Evolutionary conservation across 2,113 vertebrate genomes (phyloP), one percentile per base, ranked within the genome.

Genomic region (Calonectris borealis): DNA sequence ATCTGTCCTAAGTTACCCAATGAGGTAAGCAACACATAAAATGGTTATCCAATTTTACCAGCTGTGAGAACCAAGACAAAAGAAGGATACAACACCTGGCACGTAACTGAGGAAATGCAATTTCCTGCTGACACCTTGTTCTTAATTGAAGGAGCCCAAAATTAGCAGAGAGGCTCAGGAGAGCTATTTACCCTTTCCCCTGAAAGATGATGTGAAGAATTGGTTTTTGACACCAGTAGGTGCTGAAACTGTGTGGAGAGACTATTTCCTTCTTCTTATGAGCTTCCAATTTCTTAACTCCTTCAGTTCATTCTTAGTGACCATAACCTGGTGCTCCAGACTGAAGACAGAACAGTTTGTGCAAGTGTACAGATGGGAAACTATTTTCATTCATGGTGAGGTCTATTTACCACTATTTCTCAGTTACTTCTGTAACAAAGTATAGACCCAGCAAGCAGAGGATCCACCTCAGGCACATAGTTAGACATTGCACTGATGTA

Each of bases 291-390:
- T 61, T 42, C 48, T 72, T 71, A 60, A 64, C 3, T n/a, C 51
- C 11, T 44, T 36, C 40, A 88, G 31, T 34, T 88, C 21, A 22
- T 34, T 44, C 46, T 73, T 44, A 34, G 17, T 49, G 27, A 49
- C 12, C 48, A 9, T 16, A 83, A 76, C 58, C 12, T 9, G 6
- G 14, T 57, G 31, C 51, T 77, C 34, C 49, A 57, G 32, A 31
- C 34, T 4, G 1, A 80, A 54, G 32, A 9, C 64, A 73, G 55
- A 81, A 55, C 57, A 57, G 25, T 69, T 68, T 68, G 42, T 32
- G 13, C 18, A 38, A 22, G 2, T 1, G 1, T 11, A 21, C 16
- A 17, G 25, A 13, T 6, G 3, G 21, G 34, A 60, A 85, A 10
- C 6, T 34, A 5, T 55, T 84, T 70, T 24, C 18, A 38, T 84